phyloP scores from a whole-genome alignment of 2,113 vertebrate genomes.

The Ageneiosus marmoratus region DNA sequence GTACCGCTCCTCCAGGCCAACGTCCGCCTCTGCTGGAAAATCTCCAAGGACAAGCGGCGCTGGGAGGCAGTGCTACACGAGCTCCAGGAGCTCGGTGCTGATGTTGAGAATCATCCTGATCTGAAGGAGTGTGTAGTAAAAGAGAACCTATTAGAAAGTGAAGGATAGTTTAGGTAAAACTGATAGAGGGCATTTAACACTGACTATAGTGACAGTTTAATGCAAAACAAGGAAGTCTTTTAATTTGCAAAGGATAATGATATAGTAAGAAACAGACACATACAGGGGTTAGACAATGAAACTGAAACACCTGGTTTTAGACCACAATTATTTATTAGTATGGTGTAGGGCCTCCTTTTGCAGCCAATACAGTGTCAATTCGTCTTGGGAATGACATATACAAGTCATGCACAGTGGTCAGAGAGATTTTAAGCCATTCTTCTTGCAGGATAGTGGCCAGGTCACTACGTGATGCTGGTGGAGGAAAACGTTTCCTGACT shows the following conservation, averaged over 20 bases:
- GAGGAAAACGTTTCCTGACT: too few relatives aligned
- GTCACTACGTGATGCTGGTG: too few relatives aligned
- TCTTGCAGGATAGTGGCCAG: too few relatives aligned
- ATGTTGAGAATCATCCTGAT: constrained; percentile 74
- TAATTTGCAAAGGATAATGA: constrained; percentile 26
- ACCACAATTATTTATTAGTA: too few relatives aligned
- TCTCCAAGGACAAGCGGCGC: constrained; percentile 84
- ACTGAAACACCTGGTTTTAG: too few relatives aligned
- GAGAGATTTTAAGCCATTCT: too few relatives aligned
- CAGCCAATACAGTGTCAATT: too few relatives aligned
- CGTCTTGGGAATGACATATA: too few relatives aligned
- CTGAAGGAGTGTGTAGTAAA: constrained; percentile 87
- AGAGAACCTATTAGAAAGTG: constrained; percentile 75
- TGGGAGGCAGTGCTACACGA: constrained; percentile 82
- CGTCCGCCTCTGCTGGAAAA: constrained; percentile 87
- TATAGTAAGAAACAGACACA: background rate
- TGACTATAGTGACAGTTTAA: background rate
- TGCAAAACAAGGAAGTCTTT: constrained; percentile 12
- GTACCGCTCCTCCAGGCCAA: constrained; percentile 82
- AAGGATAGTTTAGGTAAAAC: constrained; percentile 51
- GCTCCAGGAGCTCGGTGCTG: constrained; percentile 75
- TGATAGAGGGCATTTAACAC: background rate
- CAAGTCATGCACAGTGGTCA: too few relatives aligned
- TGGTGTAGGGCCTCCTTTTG: too few relatives aligned
- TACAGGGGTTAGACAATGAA: too few relatives aligned